Evolutionary conservation across 2,113 vertebrate species (phyloP).

Genomic region (Pipa parva): DNA sequence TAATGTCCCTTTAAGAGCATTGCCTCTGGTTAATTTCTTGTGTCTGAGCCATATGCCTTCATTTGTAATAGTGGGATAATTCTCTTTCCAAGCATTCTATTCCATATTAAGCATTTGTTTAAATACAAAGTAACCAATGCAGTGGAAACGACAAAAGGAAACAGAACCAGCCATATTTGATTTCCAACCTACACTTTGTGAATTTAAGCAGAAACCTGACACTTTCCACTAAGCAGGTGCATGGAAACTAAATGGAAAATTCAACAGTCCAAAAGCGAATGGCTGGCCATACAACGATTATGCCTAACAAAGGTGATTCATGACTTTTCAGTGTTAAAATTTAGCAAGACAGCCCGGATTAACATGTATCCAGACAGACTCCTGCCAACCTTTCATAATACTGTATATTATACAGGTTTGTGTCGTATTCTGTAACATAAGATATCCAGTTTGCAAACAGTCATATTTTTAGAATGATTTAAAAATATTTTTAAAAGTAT

Average conservation of each 20-base stretch:
- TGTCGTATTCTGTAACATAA: too few relatives aligned
- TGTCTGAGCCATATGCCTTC: too few relatives aligned
- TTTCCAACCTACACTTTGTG: constrained; percentile 5
- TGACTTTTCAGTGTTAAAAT: not conserved
- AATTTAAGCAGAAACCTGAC: constrained; percentile 30
- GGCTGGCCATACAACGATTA: constrained; percentile 4
- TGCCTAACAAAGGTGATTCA: not conserved
- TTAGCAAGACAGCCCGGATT: too few relatives aligned
- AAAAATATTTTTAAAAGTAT: too few relatives aligned
- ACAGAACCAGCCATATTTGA: constrained; percentile 18
- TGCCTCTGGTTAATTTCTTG: too few relatives aligned
- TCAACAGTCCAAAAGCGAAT: not conserved
- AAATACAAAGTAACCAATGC: constrained; percentile 17
- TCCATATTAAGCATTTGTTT: constrained; percentile 16
- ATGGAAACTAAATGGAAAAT: constrained; percentile 19
- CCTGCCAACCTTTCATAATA: too few relatives aligned
- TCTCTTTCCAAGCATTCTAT: not conserved
- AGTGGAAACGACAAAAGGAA: constrained; percentile 18
- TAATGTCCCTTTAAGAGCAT: too few relatives aligned
- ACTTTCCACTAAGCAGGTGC: constrained; percentile 28
- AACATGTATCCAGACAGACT: too few relatives aligned
- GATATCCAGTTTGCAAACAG: too few relatives aligned
- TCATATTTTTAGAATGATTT: too few relatives aligned
- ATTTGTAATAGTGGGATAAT: too few relatives aligned
- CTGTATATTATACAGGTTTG: too few relatives aligned